A percentile compares a stretch with the other conserved stretches of the same genome.
Evolutionary conservation across 1,140 invertebrate genomes (phyloP).

Genomic region (Trypoxylus dichotomus): DNA sequence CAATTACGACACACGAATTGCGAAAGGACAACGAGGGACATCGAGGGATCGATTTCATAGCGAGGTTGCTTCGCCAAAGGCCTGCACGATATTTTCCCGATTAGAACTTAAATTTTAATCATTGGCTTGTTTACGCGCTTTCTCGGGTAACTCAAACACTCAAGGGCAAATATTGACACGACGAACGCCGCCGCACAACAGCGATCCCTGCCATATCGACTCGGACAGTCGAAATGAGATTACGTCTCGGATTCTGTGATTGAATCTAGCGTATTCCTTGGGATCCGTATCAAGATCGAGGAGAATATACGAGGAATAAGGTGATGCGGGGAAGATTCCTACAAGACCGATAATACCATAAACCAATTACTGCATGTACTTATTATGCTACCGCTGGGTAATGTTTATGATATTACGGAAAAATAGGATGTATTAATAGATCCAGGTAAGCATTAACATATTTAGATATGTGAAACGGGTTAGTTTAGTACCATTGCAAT

Average conservation of each 20-base stretch:
- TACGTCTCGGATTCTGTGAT: neutral
- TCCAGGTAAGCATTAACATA: too few species aligned
- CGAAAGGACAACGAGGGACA: neutral
- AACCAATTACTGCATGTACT: too few species aligned
- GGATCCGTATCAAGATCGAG: neutral
- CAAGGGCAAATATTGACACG: neutral
- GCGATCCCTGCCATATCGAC: neutral
- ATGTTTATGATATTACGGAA: too few species aligned
- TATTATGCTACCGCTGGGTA: too few species aligned
- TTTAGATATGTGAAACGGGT: too few species aligned
- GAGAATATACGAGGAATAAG: too few species aligned
- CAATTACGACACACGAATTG: neutral
- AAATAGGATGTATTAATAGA: too few species aligned
- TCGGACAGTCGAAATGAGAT: neutral
- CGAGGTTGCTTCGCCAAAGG: neutral
- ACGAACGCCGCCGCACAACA: neutral
- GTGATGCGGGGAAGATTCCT: too few species aligned
- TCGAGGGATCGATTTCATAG: neutral
- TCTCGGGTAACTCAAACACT: neutral
- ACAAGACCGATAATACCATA: too few species aligned
- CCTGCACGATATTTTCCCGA: neutral
- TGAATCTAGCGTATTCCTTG: neutral
- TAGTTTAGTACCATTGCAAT: too few species aligned
- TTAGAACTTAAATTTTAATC: conserved; percentile 17
- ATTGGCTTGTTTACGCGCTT: neutral